A percentile compares a stretch with the other conserved stretches of the same genome.
These are phyloP conservation scores for Stegostoma tigrinum DNA, from an alignment of 2,113 vertebrate species.

Conservation along the genomic window DNA sequence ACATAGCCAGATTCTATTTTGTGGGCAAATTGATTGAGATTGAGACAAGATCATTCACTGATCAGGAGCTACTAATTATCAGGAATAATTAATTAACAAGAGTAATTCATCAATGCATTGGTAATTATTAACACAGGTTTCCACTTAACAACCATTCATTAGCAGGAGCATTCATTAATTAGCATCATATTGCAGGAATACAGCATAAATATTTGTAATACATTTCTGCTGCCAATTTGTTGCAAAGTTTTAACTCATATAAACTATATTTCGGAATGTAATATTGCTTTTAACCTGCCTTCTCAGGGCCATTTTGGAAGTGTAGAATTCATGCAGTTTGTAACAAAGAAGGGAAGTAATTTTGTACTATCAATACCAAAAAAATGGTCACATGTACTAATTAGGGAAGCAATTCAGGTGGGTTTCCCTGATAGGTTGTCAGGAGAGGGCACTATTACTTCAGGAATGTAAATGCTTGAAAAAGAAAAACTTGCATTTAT, in stretches of 20 bases:
- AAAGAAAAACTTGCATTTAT: background rate
- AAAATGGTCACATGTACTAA: background rate
- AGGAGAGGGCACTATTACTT: background rate
- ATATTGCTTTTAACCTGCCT: background rate
- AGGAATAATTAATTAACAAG: background rate
- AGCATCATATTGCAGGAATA: background rate
- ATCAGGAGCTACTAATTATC: background rate
- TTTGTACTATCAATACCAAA: background rate
- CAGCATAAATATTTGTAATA: background rate
- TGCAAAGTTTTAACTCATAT: background rate
- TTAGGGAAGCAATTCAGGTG: background rate
- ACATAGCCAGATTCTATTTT: background rate
- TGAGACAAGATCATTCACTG: background rate
- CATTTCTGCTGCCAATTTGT: background rate
- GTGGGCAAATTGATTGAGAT: background rate
- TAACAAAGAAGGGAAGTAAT: background rate
- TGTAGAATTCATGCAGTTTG: background rate
- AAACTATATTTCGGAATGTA: background rate
- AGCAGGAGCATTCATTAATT: background rate
- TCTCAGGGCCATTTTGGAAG: background rate
- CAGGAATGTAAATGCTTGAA: background rate
- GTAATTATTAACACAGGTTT: background rate
- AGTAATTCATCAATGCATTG: background rate
- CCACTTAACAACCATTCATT: background rate
- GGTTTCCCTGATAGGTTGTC: background rate